Evolutionary conservation across 1,140 invertebrate genomes (phyloP), one percentile per base, ranked within the genome.

Genomic region (Lithobius niger): DNA sequence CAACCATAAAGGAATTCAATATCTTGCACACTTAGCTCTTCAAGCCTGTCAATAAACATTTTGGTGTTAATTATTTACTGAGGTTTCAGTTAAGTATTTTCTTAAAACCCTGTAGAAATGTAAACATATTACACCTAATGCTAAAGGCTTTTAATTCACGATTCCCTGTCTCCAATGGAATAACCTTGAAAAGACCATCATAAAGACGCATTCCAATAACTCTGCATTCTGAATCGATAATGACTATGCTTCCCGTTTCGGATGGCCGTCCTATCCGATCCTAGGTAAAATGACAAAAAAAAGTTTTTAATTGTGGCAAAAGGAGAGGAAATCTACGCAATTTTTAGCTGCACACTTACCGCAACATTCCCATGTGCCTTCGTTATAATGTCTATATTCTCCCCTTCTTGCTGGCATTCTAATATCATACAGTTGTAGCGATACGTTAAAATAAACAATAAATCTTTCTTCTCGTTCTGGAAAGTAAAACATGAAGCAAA

Each of bases 341-440:
- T 45, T 45, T 19, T 13, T 45, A 45, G 4, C 6, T 45, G 6
- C 18, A n/a, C 6, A 19, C 43, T 55, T 55, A 55, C 94, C 2
- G 87, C 78, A 10, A 99, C 91, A 80, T 95, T 95, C 4, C 96
- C 96, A 72, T 97, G 90, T 13, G 94, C 92, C 72, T 87, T 83
- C 1, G 96, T 97, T 40, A 96, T 82, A 31, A 98, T 92, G 67
- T 95, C 92, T 56, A 97, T 78, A 61, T 80, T 79, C 53, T 83
- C 82, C 55, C 85, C 81, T 31, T 82, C 84, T 47, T 74, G 76
- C 49, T 80, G 74, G 69, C 91, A 96, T 74, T 96, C 92, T 47
- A 99, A 70, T 65, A 98, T 96, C 87, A 97, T 96, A 2, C 92
- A 90, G 80, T 98, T 93, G 67, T 95, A 95, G 27, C 90, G 77